Base-by-base conservation (phyloP, 2,797 vertebrate genomes). In the Scarus forsteni region DNA sequence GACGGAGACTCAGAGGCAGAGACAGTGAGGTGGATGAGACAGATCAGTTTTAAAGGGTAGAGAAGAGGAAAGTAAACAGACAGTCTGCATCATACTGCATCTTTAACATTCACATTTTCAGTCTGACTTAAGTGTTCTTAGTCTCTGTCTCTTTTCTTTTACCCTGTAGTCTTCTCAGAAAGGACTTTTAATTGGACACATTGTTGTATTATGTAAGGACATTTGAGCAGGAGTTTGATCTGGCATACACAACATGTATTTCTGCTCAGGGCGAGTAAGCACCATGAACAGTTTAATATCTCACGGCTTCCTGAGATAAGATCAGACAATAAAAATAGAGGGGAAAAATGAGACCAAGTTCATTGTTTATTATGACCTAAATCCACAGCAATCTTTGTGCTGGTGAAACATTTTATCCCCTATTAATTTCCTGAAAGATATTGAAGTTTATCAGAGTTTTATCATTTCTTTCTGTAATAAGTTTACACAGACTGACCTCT, bases 221-320 rank as follows among this genome's bases (percentile, higher is more conserved):
- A 18, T 35, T 7, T 12, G 4, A 12, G 8, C 44, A 36, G 5
- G 18, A 0, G 1, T 19, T 55, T 51, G 50, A 51, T 27, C 18
- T 50, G 19, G 45, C 13, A 16, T 18, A 15, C 8, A 51, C 11
- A 5, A 13, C 18, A 1, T 16, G 11, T 45, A 7, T 9, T 13
- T 19, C 7, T 8, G 10, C n/a, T 59, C 48, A 46, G 42, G 46
- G 3, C 38, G 19, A n/a, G 11, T 16, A 19, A n/a, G 34, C 27
- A 38, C 18, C 49, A 13, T 49, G 11, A 61, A n/a, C 8, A 45
- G 56, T n/a, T 56, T 11, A 60, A 51, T 3, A 40, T 45, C 10
- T 49, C 73, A 34, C 12, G 8, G 36, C 18, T n/a, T 48, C 55
- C 10, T 13, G 16, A 62, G 53, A 75, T 46, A 46, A 69, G 10